Evolutionary conservation across 2,113 vertebrate genomes (phyloP).

Genomic region (Leuciscus idus): DNA sequence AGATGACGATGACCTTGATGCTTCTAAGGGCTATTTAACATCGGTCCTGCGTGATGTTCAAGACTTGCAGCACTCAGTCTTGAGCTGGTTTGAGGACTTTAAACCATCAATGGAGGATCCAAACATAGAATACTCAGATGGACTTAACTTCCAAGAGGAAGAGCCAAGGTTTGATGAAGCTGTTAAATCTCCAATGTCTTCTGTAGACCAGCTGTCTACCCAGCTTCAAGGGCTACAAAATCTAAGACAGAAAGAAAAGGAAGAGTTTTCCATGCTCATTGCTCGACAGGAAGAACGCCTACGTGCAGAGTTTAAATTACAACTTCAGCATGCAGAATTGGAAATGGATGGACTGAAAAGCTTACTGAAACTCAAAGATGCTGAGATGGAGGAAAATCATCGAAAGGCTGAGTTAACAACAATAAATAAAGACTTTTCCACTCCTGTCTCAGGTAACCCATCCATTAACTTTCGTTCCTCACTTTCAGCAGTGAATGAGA

Average conservation of each 20-base stretch:
- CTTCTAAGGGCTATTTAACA: background rate
- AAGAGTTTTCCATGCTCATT: background rate
- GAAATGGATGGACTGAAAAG: too few relatives aligned
- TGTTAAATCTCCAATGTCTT: background rate
- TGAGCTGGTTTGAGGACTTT: background rate
- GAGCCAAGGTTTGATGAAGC: background rate
- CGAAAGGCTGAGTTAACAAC: too few relatives aligned
- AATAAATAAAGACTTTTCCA: too few relatives aligned
- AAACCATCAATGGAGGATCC: background rate
- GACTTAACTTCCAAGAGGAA: background rate
- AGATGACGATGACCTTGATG: constrained; percentile 10
- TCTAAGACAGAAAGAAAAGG: constrained; percentile 6
- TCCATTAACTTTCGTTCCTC: too few relatives aligned
- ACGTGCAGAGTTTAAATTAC: background rate
- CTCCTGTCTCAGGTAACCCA: too few relatives aligned
- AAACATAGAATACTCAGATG: background rate
- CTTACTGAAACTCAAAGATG: too few relatives aligned
- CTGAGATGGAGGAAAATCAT: too few relatives aligned
- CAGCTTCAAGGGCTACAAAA: constrained; percentile 3
- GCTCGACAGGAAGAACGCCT: background rate
- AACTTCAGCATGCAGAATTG: background rate
- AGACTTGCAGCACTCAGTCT: constrained; percentile 25
- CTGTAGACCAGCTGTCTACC: background rate
- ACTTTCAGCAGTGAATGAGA: too few relatives aligned
- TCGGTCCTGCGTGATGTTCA: background rate